Base-by-base conservation (phyloP, 2,888 invertebrate genomes). In the Rhodophaea formosa region DNA sequence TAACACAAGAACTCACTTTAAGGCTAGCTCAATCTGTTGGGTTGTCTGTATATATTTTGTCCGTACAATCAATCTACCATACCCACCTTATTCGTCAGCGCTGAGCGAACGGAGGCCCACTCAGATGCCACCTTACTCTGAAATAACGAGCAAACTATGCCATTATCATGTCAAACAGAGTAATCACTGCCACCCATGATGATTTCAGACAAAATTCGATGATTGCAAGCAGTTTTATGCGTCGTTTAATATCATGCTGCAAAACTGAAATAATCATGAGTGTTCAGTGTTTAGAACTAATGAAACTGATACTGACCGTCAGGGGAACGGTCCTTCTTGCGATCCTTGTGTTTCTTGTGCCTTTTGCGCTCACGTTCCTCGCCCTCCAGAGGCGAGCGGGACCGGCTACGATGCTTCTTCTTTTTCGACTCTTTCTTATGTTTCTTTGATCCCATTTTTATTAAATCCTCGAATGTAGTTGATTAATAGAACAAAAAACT, bases 391-490 rank as follows among this genome's bases (percentile, higher is more conserved):
- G 91, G 90, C 44, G 93, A 93, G 32, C 93, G 91, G 17, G 94
- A 93, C 51, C 93, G 91, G 80, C 89, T 89, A 72, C 84, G 82
- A 60, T 95, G 95, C 75, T 94, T 94, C 79, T 93, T 93, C 85
- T 95, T 95, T 77, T 94, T 94, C 3, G 92, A 88, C 43, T 94
- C 94, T 72, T 93, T 93, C 77, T 94, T 95, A 71, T 95, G 95
- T 75, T 95, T 94, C 80, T 94, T 95, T 17, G 95, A 95, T 70
- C 95, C 95, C 95, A 95, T 16, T 55, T 32, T 8, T 23, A 10
- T 16, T 1, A 39, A 51, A 51, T 51, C 1, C 35, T 8, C 39
- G 5, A 23, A 5, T 23, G 2, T 23, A 3, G 23, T 23, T 23
- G 23, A 23, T 3, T 23, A 23, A 3, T 35, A 12, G 12, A 39